Conservation (phyloP, 2,797 vertebrate species). For the Cuniculus paca region DNA sequence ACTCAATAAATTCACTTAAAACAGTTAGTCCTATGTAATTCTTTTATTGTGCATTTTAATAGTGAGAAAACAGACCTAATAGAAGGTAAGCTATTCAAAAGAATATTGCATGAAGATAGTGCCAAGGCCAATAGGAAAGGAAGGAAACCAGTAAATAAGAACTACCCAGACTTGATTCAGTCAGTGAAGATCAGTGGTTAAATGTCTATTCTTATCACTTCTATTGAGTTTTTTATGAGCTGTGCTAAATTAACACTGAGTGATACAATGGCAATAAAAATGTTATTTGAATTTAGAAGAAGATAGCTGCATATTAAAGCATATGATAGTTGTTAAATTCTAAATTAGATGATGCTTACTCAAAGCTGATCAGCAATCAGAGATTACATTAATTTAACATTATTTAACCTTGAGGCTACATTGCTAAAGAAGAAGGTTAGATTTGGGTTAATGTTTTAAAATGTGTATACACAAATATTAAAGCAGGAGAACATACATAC, state of each 20-base stretch:
- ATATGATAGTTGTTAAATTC: slow-evolving; percentile 45
- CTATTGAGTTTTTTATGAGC: slow-evolving; percentile 51
- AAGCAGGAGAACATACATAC: background rate
- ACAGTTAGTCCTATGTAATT: background rate
- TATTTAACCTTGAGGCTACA: slow-evolving; percentile 47
- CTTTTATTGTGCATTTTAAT: background rate
- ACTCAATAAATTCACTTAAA: background rate
- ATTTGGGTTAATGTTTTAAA: background rate
- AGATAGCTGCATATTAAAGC: slow-evolving; percentile 47
- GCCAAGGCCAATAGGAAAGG: background rate
- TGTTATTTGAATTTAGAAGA: slow-evolving; percentile 44
- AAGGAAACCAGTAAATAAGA: background rate
- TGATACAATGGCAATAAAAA: slow-evolving; percentile 58
- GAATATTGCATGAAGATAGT: background rate
- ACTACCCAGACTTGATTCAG: slow-evolving; percentile 28
- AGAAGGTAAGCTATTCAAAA: background rate
- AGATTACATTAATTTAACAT: slow-evolving; percentile 43
- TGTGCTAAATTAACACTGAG: slow-evolving; percentile 74
- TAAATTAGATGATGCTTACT: slow-evolving; percentile 32
- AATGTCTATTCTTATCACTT: slow-evolving; percentile 37
- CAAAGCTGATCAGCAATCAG: slow-evolving; percentile 33
- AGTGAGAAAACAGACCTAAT: background rate
- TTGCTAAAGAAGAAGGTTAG: background rate
- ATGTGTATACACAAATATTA: background rate
- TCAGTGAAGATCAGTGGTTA: slow-evolving; percentile 63